These are phyloP conservation scores for Zaprionus ghesquierei DNA, from an alignment of 1,140 invertebrate genomes.

Conservation along the genomic window DNA sequence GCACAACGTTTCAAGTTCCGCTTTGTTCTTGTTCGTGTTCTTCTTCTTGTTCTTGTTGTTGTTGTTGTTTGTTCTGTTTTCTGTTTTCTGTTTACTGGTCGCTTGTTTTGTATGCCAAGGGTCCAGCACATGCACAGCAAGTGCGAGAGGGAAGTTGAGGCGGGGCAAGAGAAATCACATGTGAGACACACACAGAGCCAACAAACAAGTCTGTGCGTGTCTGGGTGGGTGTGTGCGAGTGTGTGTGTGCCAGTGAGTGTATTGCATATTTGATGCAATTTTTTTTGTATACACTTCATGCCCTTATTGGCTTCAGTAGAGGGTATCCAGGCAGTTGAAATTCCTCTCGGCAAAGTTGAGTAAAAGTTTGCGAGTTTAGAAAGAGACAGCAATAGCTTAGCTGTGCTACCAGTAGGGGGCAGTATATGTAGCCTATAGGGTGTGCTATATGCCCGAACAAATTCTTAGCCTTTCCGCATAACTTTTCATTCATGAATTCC, in stretches of 20 bases:
- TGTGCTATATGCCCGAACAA: no score
- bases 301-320: not conserved
- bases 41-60: constrained; percentile 9
- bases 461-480: no score
- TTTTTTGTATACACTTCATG: constrained; percentile 1
- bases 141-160: not conserved
- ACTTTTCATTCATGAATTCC: no score
- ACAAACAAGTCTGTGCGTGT: not conserved
- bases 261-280: constrained; percentile 41
- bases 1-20: constrained; percentile 50
- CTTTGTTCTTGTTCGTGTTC: constrained; percentile 13
- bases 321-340: not conserved
- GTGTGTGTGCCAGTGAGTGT: not conserved
- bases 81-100: constrained; percentile 55
- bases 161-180: constrained; percentile 26
- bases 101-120: constrained; percentile 65
- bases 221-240: not conserved
- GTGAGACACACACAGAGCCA: constrained; percentile 21
- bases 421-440: not conserved
- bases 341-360: not conserved
- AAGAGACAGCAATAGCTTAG: not conserved
- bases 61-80: constrained; percentile 54
- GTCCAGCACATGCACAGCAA: constrained; percentile 25
- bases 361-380: not conserved
- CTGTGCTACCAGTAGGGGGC: not conserved